Conservation (phyloP, 2,888 invertebrate genomes). For the Dasypogon diadema region DNA sequence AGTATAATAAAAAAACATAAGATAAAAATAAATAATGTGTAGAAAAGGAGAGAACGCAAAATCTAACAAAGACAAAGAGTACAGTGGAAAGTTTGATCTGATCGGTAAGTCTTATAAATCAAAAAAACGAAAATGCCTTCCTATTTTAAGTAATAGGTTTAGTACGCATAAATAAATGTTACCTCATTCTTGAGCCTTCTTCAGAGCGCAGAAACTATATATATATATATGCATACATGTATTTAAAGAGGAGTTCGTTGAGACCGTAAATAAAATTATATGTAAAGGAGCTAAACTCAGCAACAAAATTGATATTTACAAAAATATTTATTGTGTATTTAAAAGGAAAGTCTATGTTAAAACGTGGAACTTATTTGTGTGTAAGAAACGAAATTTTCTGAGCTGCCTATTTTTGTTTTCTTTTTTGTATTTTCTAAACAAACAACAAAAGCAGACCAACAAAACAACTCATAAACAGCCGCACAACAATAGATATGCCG, state of each 20-base stretch:
- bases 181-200: conserved; percentile 54
- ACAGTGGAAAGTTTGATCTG: not conserved
- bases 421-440: not conserved
- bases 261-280: conserved; percentile 2
- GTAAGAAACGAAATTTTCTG: not conserved
- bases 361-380: not conserved
- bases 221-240: conserved; percentile 48
- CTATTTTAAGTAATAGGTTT: conserved; percentile 59
- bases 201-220: not conserved
- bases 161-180: conserved; percentile 56
- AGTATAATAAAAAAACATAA: conserved; percentile 15
- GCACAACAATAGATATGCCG: conserved; percentile 14
- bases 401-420: conserved; percentile 2
- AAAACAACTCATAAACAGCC: not conserved
- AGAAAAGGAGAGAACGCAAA: conserved; percentile 14
- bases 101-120: conserved; percentile 7
- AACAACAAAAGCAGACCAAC: not conserved
- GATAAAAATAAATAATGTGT: conserved; percentile 23
- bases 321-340: conserved; percentile 31
- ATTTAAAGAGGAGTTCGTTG: conserved; percentile 11
- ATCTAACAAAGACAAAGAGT: not conserved
- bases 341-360: not conserved
- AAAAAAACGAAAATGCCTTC: conserved; percentile 57
- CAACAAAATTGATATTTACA: conserved; percentile 34
- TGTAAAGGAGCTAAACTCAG: not conserved